phyloP scores from a whole-genome alignment of 2,113 vertebrate genomes.

The Scomber colias region DNA sequence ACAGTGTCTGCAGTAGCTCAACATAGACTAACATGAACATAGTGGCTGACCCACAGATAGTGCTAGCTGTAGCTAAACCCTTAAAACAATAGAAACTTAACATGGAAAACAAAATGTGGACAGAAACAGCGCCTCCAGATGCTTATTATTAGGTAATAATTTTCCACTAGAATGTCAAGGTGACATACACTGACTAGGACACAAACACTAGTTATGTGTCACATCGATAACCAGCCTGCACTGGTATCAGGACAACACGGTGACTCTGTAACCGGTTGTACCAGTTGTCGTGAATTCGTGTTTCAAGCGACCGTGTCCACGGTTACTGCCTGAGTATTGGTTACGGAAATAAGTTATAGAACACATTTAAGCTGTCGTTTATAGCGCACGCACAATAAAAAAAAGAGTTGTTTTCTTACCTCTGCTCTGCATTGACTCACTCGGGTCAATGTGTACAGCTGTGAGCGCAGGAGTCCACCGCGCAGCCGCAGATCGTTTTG shows the following conservation, averaged over 20 bases:
- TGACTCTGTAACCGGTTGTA: background rate
- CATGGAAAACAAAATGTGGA: background rate
- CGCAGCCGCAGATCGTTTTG: constrained; percentile 44
- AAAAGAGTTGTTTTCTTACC: constrained; percentile 53
- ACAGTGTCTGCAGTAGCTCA: no score
- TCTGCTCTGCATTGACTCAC: constrained; percentile 22
- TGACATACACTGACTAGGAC: background rate
- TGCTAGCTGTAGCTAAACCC: background rate
- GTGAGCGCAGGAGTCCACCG: constrained; percentile 11
- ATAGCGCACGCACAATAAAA: background rate
- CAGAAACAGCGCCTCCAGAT: background rate
- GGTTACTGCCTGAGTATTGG: background rate
- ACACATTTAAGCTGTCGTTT: background rate
- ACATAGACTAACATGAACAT: no score
- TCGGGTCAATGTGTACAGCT: constrained; percentile 35
- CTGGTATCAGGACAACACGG: background rate
- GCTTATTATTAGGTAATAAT: background rate
- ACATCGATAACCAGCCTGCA: constrained; percentile 26
- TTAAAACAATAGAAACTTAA: background rate
- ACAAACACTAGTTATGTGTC: background rate
- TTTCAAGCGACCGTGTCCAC: background rate
- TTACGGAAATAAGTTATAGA: no score
- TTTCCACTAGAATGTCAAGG: background rate
- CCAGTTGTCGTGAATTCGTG: constrained; percentile 9
- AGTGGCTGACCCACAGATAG: background rate